Evolutionary conservation across 1,140 invertebrate genomes (phyloP).

Genomic region (Argopecten irradians): DNA sequence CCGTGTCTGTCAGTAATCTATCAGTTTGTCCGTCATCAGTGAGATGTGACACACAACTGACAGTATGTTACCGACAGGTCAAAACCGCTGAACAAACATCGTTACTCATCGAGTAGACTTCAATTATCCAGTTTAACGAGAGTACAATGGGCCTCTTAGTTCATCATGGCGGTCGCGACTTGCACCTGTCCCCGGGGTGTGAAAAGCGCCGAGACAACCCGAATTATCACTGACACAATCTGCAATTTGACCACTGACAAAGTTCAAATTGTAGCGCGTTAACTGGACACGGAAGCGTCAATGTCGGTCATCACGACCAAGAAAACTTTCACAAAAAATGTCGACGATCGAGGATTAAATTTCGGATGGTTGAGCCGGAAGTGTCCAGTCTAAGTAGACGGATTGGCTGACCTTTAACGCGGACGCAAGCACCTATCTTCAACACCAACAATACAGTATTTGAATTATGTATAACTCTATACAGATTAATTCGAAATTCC

Average conservation of each 20-base stretch:
- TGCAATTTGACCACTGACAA: not conserved
- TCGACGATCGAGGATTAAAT: not conserved
- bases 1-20: slow-evolving; percentile 14
- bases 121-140: not conserved
- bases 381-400: not conserved
- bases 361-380: not conserved
- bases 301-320: not conserved
- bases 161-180: not conserved
- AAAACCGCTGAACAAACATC: not conserved
- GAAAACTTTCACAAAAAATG: not conserved
- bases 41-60: not conserved
- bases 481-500: not conserved
- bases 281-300: not conserved
- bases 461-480: not conserved
- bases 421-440: not conserved
- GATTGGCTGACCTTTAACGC: not conserved
- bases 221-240: not conserved
- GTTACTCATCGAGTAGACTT: not conserved
- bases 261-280: not conserved
- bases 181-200: slow-evolving; percentile 3
- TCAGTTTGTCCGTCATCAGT: not conserved
- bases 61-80: not conserved
- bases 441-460: not conserved
- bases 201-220: not conserved
- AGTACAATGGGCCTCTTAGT: not conserved